These are phyloP conservation scores for Physeter macrocephalus DNA, from an alignment of 2,113 vertebrate genomes.

Conservation along the genomic window DNA sequence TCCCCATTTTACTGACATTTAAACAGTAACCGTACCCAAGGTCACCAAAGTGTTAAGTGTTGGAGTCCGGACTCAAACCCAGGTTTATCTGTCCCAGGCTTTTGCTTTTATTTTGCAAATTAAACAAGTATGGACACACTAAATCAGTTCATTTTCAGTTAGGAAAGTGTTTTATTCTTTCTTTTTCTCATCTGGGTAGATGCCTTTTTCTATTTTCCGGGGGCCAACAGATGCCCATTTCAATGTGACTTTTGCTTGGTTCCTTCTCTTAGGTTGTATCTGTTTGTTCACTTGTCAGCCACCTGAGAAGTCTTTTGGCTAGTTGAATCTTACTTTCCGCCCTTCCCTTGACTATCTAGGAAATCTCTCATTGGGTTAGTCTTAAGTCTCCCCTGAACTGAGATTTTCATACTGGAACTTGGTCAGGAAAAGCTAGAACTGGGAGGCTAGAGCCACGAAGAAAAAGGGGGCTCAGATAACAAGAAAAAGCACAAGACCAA, in stretches of 20 bases:
- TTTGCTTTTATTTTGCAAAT: conserved; percentile 3
- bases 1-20: not conserved
- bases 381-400: not conserved
- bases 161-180: not conserved
- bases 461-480: not conserved
- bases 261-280: not conserved
- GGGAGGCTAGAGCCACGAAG: not conserved
- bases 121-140: not conserved
- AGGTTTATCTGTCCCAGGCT: not conserved
- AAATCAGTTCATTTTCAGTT: not conserved
- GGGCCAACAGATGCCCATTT: not conserved
- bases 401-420: not conserved
- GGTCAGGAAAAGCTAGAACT: not conserved
- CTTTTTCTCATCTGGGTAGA: not conserved
- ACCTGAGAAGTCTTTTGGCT: not conserved
- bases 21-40: not conserved
- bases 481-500: not conserved
- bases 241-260: not conserved
- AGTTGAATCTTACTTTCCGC: not conserved
- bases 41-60: not conserved
- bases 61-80: not conserved
- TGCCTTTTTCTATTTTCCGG: not conserved
- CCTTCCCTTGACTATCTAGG: not conserved
- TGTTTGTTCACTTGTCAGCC: not conserved
- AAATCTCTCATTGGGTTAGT: not conserved